Base-by-base conservation (phyloP, 2,113 vertebrate species). In the Ellobius talpinus region DNA sequence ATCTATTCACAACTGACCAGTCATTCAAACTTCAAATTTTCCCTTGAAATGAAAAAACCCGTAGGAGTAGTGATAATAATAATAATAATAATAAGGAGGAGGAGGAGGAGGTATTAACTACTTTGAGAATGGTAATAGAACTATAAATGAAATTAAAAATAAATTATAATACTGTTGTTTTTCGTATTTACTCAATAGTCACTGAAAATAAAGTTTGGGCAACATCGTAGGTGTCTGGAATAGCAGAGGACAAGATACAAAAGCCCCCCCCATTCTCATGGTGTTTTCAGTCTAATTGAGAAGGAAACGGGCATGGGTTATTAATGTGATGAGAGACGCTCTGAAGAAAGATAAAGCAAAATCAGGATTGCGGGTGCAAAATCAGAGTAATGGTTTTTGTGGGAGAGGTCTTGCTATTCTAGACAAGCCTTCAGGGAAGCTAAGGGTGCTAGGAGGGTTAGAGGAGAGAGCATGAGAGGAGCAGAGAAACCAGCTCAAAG, bases 21-120 rank as follows among this genome's bases (percentile, higher is more conserved):
- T 93, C 74, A 85, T 85, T 84, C 78, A 5, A 21, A 91, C 87
- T 91, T 91, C 76, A 47, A 68, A 74, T 91, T 96, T 94, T 89
- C 70, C 91, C 97, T 95, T 94, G 85, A 97, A 96, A 95, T 88
- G 23, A 96, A 96, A 96, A 84, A 29, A 36, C n/a, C 66, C 81
- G 29, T 90, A 91, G 94, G 89, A 61, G 17, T 19, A 55, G 55
- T 55, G 14, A 17, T 55, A 12, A 47, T 47, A 16, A 55, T 55
- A 58, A 58, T 42, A 92, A 94, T 74, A 82, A 92, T 86, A 81
- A 91, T 79, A n/a, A n/a, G n/a, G n/a, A n/a, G n/a, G n/a, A n/a
- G n/a, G n/a, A n/a, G n/a, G 91, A 88, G 90, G 4, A 92, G 14
- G n/a, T 47, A 87, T 65, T 58, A 3, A 39, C 24, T 94, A 50